Evolutionary conservation across 2,113 vertebrate genomes (phyloP).

Genomic region (Sebastes fasciatus): DNA sequence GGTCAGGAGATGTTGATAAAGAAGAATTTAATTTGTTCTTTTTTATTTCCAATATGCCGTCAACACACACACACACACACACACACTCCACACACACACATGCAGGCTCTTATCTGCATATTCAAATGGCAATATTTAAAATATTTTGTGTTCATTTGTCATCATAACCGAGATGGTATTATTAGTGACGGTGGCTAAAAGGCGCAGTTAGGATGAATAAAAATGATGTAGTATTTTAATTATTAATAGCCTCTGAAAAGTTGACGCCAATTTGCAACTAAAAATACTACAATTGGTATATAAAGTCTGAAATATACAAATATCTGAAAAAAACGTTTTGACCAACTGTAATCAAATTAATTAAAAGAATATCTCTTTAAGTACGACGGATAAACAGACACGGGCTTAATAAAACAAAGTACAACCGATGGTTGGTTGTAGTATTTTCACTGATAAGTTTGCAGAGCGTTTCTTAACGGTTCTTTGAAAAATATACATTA

Average conservation of each 20-base stretch:
- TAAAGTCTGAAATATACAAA: not conserved
- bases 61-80: not conserved
- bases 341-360: not conserved
- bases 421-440: not conserved
- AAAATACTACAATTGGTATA: not conserved
- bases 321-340: not conserved
- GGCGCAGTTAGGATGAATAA: not conserved
- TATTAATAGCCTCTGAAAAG: not conserved
- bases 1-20: not conserved
- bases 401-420: not conserved
- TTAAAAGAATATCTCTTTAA: not conserved
- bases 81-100: not conserved
- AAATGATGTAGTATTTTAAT: not conserved
- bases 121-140: not conserved
- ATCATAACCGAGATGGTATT: not conserved
- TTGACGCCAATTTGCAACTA: not conserved
- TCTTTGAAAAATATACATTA: too few relatives aligned
- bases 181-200: not conserved
- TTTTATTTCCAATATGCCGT: not conserved
- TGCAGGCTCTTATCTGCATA: not conserved
- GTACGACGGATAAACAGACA: not conserved
- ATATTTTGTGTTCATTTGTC: not conserved
- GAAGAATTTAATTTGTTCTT: not conserved
- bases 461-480: too few relatives aligned
- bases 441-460: not conserved